These are phyloP conservation scores for Pelobates cultripes DNA, from an alignment of 2,797 vertebrate genomes.

Conservation along the genomic window DNA sequence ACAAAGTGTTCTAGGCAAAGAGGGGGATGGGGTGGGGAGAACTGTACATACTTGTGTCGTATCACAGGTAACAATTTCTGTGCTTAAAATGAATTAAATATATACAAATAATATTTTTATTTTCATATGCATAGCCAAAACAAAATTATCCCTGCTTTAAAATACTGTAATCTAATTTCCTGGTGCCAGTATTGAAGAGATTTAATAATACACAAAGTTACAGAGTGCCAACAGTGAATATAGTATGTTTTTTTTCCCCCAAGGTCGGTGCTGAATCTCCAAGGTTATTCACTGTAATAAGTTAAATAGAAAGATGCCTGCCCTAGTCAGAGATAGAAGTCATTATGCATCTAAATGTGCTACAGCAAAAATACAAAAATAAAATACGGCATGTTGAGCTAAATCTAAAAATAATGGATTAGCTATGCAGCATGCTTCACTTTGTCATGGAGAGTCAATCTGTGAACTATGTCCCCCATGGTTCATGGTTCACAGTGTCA, in stretches of 20 bases:
- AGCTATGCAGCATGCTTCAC: too few relatives aligned
- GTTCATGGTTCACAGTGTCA: too few relatives aligned
- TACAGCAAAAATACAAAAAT: not conserved
- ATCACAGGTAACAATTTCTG: not conserved
- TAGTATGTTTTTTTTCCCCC: not conserved
- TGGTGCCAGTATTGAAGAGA: not conserved
- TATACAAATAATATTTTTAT: not conserved
- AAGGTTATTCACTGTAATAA: not conserved
- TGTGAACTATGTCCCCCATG: too few relatives aligned
- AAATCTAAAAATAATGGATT: too few relatives aligned
- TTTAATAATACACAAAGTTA: not conserved
- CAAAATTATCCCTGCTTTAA: not conserved
- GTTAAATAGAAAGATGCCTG: not conserved
- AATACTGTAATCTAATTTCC: not conserved
- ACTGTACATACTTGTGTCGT: constrained; percentile 5
- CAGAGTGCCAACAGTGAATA: constrained; percentile 20
- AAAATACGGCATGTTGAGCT: not conserved
- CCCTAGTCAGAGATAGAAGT: not conserved
- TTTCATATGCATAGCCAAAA: not conserved
- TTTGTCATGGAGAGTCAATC: too few relatives aligned
- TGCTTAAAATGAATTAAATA: not conserved
- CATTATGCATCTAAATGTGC: not conserved
- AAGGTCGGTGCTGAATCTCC: not conserved
- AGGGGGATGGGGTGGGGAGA: not conserved
- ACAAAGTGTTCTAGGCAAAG: constrained; percentile 1